These are phyloP conservation scores for Lasioglossum baleicum DNA, from an alignment of 1,140 invertebrate species.

Conservation along the genomic window DNA sequence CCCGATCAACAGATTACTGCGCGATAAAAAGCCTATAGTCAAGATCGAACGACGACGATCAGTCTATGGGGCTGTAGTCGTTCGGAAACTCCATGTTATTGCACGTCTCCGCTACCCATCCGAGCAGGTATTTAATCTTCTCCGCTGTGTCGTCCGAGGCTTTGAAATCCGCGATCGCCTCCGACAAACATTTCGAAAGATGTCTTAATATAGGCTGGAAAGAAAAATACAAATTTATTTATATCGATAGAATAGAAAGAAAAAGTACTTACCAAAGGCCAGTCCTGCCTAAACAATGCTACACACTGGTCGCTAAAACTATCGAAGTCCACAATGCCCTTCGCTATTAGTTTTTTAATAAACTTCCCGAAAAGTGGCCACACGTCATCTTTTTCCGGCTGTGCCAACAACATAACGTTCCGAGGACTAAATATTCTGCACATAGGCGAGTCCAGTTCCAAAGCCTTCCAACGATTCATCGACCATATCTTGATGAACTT, in stretches of 20 bases:
- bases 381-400: constrained; percentile 59
- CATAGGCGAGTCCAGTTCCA: constrained; percentile 63
- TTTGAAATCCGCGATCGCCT: constrained; percentile 69
- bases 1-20: no score
- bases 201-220: constrained; percentile 68
- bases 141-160: constrained; percentile 66
- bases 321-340: constrained; percentile 73
- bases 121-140: constrained; percentile 70
- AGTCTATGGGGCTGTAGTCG: constrained; percentile 34
- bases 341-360: constrained; percentile 69
- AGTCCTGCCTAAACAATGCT: constrained; percentile 77
- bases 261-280: constrained; percentile 72
- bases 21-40: not conserved
- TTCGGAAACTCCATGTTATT: constrained; percentile 69
- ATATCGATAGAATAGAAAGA: not conserved
- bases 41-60: not conserved
- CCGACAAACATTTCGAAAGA: constrained; percentile 72
- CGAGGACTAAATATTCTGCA: constrained; percentile 73
- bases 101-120: constrained; percentile 72
- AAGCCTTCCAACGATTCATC: constrained; percentile 52
- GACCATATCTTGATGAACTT: constrained; percentile 75
- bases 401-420: constrained; percentile 76
- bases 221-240: not conserved
- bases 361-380: constrained; percentile 71
- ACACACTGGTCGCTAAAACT: constrained; percentile 76